phyloP scores from a whole-genome alignment of 37 sponge, comb jelly and placozoan genomes.

The Cladorhizidae sp. region DNA sequence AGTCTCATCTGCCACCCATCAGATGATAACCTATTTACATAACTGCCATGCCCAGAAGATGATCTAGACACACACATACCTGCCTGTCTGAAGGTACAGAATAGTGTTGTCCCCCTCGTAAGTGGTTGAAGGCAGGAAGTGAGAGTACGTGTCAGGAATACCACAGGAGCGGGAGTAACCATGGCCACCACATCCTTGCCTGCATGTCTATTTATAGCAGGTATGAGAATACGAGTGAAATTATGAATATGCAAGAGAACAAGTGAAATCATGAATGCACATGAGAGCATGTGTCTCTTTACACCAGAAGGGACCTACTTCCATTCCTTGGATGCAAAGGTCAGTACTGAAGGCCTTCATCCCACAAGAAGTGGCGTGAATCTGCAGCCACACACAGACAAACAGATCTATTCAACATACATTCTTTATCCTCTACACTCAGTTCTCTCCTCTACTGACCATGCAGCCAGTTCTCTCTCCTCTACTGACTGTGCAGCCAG shows the following conservation, averaged over 20 bases:
- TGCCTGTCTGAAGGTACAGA: conserved; percentile 87
- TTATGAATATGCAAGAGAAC: not conserved
- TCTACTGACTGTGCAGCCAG: too few species aligned
- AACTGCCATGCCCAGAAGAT: too few species aligned
- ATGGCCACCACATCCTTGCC: conserved; percentile 90
- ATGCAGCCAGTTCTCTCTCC: too few species aligned
- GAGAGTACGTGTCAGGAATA: conserved; percentile 70
- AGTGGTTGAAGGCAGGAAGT: conserved; percentile 57
- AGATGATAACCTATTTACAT: too few species aligned
- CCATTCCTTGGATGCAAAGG: conserved; percentile 63
- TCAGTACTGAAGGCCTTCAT: conserved; percentile 80
- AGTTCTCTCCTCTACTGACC: too few species aligned
- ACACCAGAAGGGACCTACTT: conserved; percentile 40
- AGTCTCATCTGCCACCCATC: too few species aligned
- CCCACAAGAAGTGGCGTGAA: conserved; percentile 92
- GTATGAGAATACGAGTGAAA: not conserved
- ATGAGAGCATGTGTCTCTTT: too few species aligned
- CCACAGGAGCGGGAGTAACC: conserved; percentile 93
- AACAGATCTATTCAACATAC: too few species aligned
- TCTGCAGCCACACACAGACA: too few species aligned
- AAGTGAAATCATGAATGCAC: too few species aligned
- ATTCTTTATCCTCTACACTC: too few species aligned
- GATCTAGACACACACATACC: too few species aligned
- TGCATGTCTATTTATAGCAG: conserved; percentile 56
- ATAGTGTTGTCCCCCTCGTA: conserved; percentile 96